Conservation (phyloP, 2,113 vertebrate species). For the Dasypus novemcinctus region DNA sequence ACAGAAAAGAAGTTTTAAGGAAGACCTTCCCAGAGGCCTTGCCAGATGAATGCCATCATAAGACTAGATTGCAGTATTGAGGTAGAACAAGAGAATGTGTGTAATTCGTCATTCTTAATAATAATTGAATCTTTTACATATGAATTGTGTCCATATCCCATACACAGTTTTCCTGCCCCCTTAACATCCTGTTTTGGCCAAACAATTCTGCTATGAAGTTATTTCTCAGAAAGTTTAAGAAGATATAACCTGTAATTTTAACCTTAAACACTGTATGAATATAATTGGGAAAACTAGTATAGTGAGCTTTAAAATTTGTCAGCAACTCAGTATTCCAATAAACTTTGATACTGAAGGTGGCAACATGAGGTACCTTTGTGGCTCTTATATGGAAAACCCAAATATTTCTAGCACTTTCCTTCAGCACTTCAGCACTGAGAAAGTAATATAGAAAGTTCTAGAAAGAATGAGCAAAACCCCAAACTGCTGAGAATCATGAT, state of each 20-base stretch:
- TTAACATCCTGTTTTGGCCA: not conserved
- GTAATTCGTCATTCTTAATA: not conserved
- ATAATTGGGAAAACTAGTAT: too few relatives aligned
- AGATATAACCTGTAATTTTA: not conserved
- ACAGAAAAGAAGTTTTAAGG: not conserved
- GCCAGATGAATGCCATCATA: not conserved
- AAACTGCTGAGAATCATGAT: not conserved
- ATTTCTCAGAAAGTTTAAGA: slow-evolving; percentile 21
- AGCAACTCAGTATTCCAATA: not conserved
- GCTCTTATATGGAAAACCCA: not conserved
- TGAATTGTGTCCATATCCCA: not conserved
- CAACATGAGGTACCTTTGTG: not conserved
- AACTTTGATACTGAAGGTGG: not conserved
- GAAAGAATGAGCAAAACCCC: not conserved
- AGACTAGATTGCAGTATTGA: not conserved
- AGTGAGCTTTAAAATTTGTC: not conserved
- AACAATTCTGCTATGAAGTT: not conserved
- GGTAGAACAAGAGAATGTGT: not conserved
- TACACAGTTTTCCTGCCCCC: not conserved
- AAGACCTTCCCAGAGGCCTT: not conserved
- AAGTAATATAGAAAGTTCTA: not conserved
- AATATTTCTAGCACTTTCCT: not conserved
- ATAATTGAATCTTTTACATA: not conserved
- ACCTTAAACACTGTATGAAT: not conserved
- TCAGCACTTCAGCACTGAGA: not conserved